These are phyloP conservation scores for Hipposideros armiger DNA, from an alignment of 2,113 vertebrate species.

Conservation along the genomic window DNA sequence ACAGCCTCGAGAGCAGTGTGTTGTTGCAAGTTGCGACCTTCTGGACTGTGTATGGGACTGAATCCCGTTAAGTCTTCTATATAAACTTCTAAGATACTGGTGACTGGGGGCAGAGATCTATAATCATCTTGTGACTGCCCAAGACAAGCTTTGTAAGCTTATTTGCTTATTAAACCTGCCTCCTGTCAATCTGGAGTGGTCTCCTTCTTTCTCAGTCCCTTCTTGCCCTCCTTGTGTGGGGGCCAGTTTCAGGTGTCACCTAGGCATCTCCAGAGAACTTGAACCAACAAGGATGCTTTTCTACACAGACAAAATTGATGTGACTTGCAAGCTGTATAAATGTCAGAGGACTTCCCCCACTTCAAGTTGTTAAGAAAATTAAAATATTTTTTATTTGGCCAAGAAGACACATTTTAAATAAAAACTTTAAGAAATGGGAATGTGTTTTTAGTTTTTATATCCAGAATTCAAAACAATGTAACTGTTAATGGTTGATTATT, in stretches of 20 bases:
- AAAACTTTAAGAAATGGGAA: constrained; percentile 6
- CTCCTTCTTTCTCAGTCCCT: background rate
- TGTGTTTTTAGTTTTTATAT: background rate
- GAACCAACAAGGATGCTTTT: background rate
- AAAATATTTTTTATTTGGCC: background rate
- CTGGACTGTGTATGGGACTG: background rate
- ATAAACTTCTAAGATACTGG: background rate
- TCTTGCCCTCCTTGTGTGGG: background rate
- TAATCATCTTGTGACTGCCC: too few relatives aligned
- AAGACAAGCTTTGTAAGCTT: background rate
- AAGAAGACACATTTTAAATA: background rate
- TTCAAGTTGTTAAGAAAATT: constrained; percentile 5
- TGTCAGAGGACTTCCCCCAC: background rate
- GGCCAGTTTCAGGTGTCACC: background rate
- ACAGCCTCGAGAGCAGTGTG: background rate
- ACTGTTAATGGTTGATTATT: background rate
- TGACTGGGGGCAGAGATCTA: background rate
- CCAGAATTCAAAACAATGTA: background rate
- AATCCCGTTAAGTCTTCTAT: background rate
- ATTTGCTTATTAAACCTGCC: background rate
- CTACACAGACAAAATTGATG: background rate
- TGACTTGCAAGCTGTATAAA: background rate
- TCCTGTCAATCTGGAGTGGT: background rate
- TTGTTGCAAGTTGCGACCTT: background rate
- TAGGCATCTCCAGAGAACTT: background rate